phyloP scores from a whole-genome alignment of 2,888 invertebrate genomes.

The Ctenicera cuprea region DNA sequence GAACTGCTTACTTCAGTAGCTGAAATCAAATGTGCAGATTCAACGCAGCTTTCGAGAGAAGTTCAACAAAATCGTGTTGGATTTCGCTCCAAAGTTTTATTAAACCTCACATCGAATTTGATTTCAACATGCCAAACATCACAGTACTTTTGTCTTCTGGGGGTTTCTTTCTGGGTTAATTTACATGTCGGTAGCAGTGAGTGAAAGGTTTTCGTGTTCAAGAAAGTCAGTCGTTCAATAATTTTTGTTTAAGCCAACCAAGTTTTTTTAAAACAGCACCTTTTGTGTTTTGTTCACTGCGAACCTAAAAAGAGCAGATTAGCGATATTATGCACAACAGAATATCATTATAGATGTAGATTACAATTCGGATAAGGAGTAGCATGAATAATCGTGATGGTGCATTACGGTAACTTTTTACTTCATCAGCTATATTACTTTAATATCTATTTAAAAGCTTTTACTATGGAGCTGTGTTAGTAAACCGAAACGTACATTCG shows the following conservation, averaged over 20 bases:
- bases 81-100: conserved; percentile 38
- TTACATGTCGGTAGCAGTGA: conserved; percentile 4
- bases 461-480: neutral
- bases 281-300: too few species aligned
- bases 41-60: conserved; percentile 29
- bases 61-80: conserved; percentile 37
- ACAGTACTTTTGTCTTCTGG: conserved; percentile 28
- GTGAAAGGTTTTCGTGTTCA: conserved; percentile 9
- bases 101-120: conserved; percentile 42
- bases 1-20: conserved; percentile 32
- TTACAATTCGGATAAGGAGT: too few species aligned
- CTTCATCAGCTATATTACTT: neutral
- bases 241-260: neutral
- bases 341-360: too few species aligned
- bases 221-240: conserved; percentile 1
- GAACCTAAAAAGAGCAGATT: too few species aligned
- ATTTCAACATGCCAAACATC: conserved; percentile 36
- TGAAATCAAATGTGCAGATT: conserved; percentile 36
- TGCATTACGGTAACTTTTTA: neutral
- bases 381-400: neutral
- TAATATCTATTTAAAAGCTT: conserved; percentile 8
- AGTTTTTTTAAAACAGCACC: too few species aligned
- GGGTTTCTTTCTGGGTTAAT: conserved; percentile 29
- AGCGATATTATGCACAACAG: too few species aligned
- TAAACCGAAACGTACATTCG: conserved; percentile 2